phyloP scores from a whole-genome alignment of 2,113 vertebrate species.

The Dicrurus megarhynchus region DNA sequence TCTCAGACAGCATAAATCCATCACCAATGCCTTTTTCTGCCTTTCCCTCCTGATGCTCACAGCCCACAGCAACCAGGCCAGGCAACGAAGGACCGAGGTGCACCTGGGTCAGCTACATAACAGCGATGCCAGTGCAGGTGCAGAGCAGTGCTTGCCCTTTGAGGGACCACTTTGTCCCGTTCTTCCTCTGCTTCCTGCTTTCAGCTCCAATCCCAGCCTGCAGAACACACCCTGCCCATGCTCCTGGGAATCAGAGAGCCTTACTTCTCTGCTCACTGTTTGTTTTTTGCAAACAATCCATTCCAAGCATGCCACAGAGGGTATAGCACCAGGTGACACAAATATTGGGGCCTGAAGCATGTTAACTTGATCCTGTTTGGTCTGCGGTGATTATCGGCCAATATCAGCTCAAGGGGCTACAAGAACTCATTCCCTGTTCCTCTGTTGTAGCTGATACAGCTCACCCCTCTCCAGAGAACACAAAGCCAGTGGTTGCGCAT shows the following conservation, averaged over 20 bases:
- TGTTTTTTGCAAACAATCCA: slow-evolving; percentile 47
- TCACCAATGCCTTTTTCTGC: not conserved
- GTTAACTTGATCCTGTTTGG: not conserved
- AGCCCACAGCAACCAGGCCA: not conserved
- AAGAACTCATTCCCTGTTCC: not conserved
- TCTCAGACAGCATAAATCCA: not conserved
- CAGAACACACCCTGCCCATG: not conserved
- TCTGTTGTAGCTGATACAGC: not conserved
- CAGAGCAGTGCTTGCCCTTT: not conserved
- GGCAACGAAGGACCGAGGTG: accelerated
- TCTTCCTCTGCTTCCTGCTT: not conserved
- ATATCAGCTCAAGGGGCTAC: not conserved
- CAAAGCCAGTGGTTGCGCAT: not conserved
- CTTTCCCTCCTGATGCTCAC: not conserved
- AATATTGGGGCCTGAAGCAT: not conserved
- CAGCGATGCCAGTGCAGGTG: accelerated
- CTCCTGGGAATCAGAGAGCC: not conserved
- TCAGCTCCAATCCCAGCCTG: not conserved
- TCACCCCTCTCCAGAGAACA: not conserved
- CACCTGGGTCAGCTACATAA: not conserved
- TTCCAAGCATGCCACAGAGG: slow-evolving; percentile 55
- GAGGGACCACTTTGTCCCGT: not conserved
- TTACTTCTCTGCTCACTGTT: not conserved
- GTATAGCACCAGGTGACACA: slow-evolving; percentile 11
- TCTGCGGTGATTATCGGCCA: not conserved